Base-by-base conservation (phyloP, 2,113 vertebrate species). In the Lamprologus speciosus region DNA sequence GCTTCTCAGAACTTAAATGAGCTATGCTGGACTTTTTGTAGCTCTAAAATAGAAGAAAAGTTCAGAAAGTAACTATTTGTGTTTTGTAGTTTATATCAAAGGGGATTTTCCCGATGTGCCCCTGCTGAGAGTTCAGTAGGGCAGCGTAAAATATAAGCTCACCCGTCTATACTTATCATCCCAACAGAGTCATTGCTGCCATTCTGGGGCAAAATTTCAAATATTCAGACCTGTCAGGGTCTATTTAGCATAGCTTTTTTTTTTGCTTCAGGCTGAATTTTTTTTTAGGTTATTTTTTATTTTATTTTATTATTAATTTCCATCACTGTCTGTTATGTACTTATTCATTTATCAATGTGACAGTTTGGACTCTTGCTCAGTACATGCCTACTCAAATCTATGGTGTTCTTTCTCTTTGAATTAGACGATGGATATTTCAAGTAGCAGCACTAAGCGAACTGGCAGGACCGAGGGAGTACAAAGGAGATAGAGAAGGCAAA, bases 311-410 rank as follows among this genome's bases (percentile, higher is more conserved):
- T 19, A 54, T 73, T 19, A 54, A 84, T 81, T 83, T 42, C 79
- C 73, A 45, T 86, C 83, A 23, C 33, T 83, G 70, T 81, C 84
- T 87, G 84, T 85, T 51, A 82, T 87, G 80, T 47, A 21, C 11
- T 58, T 83, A 81, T 87, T 92, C 80, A 83, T 90, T 88, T 50
- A 86, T 93, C 88, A 88, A 87, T 51, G 5, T 92, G 93, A 92
- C 93, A 92, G 89, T 45, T 85, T 31, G 28, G 85, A 86, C 83
- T 83, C 80, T 42, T 57, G 85, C 68, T 92, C 87, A 21, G 60
- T 31, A 12, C 86, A 83, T 60, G 89, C 75, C 85, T 8, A 17
- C 89, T 84, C 86, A 47, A 53, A 90, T 93, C 82, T 85, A 47
- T 31, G 83, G 73, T 82, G 70, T 55, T 82, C 88, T 81, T 85